Evolutionary conservation across 2,113 vertebrate species (phyloP), one percentile per base, ranked within the genome.

Genomic region (Microtus montanus): DNA sequence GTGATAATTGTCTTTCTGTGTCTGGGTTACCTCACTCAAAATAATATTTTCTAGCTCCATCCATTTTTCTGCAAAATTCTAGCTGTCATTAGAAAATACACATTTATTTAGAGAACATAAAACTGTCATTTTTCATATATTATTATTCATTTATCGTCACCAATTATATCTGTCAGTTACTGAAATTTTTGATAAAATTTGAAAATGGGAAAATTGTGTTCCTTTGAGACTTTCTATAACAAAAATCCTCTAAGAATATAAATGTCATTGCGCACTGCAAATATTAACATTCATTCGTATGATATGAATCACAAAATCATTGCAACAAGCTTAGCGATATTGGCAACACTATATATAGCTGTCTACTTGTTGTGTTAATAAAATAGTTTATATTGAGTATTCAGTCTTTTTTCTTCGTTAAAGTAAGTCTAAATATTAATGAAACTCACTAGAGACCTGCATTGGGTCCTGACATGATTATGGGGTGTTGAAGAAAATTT

Each of bases 401-500:
- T 24, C 86, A 58, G 0, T 47, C 0, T 54, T 92, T 89, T 94
- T 95, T 84, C 20, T 80, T 84, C 54, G 66, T 88, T 96, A 35
- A 93, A 97, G 58, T 91, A 97, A 96, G 47, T 82, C 2, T 97
- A 97, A 97, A 97, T 96, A 97, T 97, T 97, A n/a, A 47, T 30
- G 71, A 95, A 96, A 96, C 92, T 91, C 92, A 63, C 28, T 41
- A 96, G 70, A 90, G 66, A 97, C 64, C 91, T 97, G 44, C 58
- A 77, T 90, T 84, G 86, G 73, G 5, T 22, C 74, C 82, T 96
- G 95, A 92, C 73, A 96, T 93, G 90, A 96, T 96, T 80, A 92
- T 13, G 44, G 13, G 1, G 47, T 24, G 30, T 83, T 96, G 96
- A 91, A 93, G 41, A 71, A 97, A 96, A 96, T 96, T 94, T 97